Evolutionary conservation across 2,797 vertebrate genomes (phyloP).

Genomic region (Chaenodraco wilsoni): DNA sequence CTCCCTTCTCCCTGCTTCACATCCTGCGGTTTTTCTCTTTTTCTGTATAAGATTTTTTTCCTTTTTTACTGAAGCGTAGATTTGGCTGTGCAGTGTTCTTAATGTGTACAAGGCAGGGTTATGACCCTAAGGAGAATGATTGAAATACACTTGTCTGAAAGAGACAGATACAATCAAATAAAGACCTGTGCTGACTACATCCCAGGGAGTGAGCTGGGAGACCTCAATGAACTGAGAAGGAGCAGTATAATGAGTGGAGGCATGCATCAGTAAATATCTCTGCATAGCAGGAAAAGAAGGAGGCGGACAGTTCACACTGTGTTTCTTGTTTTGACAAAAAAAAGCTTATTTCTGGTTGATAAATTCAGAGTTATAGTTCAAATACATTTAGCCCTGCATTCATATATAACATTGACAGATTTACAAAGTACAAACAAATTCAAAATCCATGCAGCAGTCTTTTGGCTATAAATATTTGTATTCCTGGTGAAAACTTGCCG

Average conservation of each 20-base stretch:
- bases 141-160: constrained; percentile 75
- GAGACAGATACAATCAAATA: constrained; percentile 76
- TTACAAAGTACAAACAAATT: neutral
- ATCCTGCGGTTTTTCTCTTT: constrained; percentile 24
- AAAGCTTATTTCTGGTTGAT: neutral
- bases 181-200: constrained; percentile 66
- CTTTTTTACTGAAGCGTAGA: constrained; percentile 71
- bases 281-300: constrained; percentile 5
- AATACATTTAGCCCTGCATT: neutral
- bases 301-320: neutral
- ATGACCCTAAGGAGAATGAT: constrained; percentile 75
- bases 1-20: constrained; percentile 1
- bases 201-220: constrained; percentile 30
- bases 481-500: neutral
- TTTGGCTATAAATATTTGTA: neutral
- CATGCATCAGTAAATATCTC: constrained; percentile 29
- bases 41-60: constrained; percentile 45
- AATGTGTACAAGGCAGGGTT: constrained; percentile 76
- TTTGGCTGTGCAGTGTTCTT: constrained; percentile 69
- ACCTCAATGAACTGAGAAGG: constrained; percentile 36
- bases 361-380: neutral
- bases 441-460: neutral
- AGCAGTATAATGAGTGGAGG: constrained; percentile 17
- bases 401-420: neutral
- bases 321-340: constrained; percentile 6